These are phyloP conservation scores for Ophiothrix spiculata DNA, from an alignment of 35 echinoderm and acorn worm genomes.

Conservation along the genomic window DNA sequence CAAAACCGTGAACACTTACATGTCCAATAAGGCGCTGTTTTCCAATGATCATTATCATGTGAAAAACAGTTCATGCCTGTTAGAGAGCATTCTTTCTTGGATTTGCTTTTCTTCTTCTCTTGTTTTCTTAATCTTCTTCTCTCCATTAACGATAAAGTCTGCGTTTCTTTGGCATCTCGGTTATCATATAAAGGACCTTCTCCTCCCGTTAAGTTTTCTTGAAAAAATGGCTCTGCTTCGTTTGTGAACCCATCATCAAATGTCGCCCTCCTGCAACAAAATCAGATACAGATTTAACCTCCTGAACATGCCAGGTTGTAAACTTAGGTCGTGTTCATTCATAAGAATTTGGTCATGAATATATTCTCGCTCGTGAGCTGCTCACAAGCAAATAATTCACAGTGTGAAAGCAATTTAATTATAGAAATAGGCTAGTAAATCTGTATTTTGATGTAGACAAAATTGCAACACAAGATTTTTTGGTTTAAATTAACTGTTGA, in stretches of 20 bases:
- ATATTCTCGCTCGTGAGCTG: too few relatives aligned
- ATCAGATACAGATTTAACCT: too few relatives aligned
- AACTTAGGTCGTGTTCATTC: too few relatives aligned
- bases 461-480: too few relatives aligned
- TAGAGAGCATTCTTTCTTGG: constrained; percentile 36
- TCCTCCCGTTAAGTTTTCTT: neutral
- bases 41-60: constrained; percentile 80
- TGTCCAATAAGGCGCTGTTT: constrained; percentile 82
- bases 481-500: too few relatives aligned
- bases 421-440: too few relatives aligned
- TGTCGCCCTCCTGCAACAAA: neutral
- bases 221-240: neutral
- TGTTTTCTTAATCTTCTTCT: constrained; percentile 9
- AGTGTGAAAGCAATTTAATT: too few relatives aligned
- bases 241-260: neutral
- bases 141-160: neutral
- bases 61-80: constrained; percentile 76
- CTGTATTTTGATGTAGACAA: too few relatives aligned
- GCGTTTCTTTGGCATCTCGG: neutral
- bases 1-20: too few relatives aligned
- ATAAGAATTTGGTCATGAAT: too few relatives aligned
- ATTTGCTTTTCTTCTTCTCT: constrained; percentile 35
- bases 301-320: too few relatives aligned
- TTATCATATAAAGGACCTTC: neutral
- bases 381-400: too few relatives aligned